Base-by-base conservation (phyloP, 1,140 invertebrate species). In the Zaprionus vittiger region DNA sequence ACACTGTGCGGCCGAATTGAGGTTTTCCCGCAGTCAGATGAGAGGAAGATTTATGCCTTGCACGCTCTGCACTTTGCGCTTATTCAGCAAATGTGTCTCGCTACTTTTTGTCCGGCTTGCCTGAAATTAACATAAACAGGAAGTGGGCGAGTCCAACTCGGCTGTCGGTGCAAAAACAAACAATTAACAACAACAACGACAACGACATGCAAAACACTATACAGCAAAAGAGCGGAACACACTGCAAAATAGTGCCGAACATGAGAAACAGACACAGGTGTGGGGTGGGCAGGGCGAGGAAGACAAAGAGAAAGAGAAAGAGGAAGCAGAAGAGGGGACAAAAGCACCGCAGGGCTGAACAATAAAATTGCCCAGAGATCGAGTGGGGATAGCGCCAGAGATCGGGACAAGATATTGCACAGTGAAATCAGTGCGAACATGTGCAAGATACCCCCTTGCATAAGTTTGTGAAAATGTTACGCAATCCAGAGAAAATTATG, bases 81-180 rank as follows among this genome's bases (percentile, higher is more conserved):
- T 44, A 44, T 44, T 49, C 56, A 69, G 70, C 76, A 56, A 56
- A 67, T 66, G 62, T 60, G 22, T 34, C 38, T 47, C 41, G 55
- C 37, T 52, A 55, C 57, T 47, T 47, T 47, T 47, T 47, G n/a
- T 20, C 41, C 41, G 66, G 65, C 76, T 81, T 81, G 79, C 66
- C 37, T 72, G 62, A 77, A 79, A 81, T 81, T 81, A 79, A 65
- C 79, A 79, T 81, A 77, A 81, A 81, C 77, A 81, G 79, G 77
- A 81, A 73, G 77, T 81, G 79, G 79, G 79, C 67, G 28, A 62
- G 28, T 28, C 38, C 49, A 55, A 72, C 59, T 63, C 57, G 47
- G 28, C 61, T 63, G 34, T 44, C 56, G 15, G 60, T 47, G 60
- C 64, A 77, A 79, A 76, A 77, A 76, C 73, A 76, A 76, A 71